Evolutionary conservation across 1,140 invertebrate species (phyloP), one percentile per base, ranked within the genome.

Genomic region (Pogonomyrmex californicus): DNA sequence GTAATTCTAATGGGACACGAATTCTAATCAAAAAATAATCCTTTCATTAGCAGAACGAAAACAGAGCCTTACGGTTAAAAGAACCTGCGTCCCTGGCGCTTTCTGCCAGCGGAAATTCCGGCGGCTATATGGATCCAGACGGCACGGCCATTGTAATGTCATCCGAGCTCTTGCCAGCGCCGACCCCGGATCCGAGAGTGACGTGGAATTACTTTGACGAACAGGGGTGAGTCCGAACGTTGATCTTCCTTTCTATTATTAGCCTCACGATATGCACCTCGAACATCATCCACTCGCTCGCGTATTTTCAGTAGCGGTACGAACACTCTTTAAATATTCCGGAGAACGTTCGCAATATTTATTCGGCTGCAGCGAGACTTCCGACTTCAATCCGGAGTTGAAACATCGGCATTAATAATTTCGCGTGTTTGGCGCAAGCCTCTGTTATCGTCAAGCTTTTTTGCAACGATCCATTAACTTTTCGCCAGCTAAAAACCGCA

Each of bases 191-290:
- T 89, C 95, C 95, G 4, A 91, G 95, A 91, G 93, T 96, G 62
- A 95, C 97, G 14, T 97, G 97, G 96, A 96, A 97, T 90, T 98
- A 99, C 93, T 98, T 99, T 95, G 98, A 99, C 94, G 98, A 98
- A 91, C 96, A 96, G 79, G 95, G 95, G 95, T 95, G 88, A 94
- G 90, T 51, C 17, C 2, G 12, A 38, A 33, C 70, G 7, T 10
- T 17, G n/a, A 38, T 44, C 12, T 60, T 83, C 51, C 68, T 7
- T 36, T 47, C 14, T 38, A 65, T 65, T 33, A 65, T 85, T 60
- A 77, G 36, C 60, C 44, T 33, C 12, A 17, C 17, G 41, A 54
- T 36, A 17, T 36, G 33, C 30, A 36, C 5, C 10, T 58, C 54
- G 12, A 60, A 49, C 79, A 38, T 54, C 12, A 41, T 38, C 54